These are phyloP conservation scores for Eulemur macaco DNA, from an alignment of 2,113 vertebrate genomes.

Conservation along the genomic window DNA sequence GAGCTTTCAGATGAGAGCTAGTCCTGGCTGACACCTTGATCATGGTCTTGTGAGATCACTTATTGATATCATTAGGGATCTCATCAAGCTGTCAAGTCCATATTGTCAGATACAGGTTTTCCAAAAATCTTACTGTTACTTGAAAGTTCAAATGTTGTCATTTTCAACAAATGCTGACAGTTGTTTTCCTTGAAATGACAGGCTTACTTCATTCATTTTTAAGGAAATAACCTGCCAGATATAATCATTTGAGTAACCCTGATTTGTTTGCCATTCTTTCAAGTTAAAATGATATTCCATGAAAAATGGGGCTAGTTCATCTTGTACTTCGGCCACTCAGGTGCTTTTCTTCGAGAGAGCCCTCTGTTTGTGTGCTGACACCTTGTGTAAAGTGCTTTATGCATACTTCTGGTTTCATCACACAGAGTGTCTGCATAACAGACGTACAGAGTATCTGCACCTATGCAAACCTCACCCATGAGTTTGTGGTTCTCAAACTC, in stretches of 20 bases:
- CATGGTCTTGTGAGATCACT: not conserved
- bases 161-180: not conserved
- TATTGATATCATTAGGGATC: not conserved
- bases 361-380: not conserved
- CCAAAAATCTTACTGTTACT: not conserved
- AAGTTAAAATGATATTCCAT: not conserved
- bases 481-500: not conserved
- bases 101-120: not conserved
- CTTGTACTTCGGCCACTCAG: not conserved
- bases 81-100: not conserved
- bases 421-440: not conserved
- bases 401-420: not conserved
- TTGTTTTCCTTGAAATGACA: not conserved
- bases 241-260: not conserved
- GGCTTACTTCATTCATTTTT: not conserved
- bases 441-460: not conserved
- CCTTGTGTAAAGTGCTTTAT: not conserved
- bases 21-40: not conserved
- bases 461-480: not conserved
- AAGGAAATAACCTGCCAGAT: not conserved
- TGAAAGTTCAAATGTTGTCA: constrained; percentile 19
- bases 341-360: not conserved
- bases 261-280: not conserved
- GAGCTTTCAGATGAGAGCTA: not conserved
- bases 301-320: not conserved